phyloP scores from a whole-genome alignment of 2,113 vertebrate species.

The Eolophus roseicapilla region DNA sequence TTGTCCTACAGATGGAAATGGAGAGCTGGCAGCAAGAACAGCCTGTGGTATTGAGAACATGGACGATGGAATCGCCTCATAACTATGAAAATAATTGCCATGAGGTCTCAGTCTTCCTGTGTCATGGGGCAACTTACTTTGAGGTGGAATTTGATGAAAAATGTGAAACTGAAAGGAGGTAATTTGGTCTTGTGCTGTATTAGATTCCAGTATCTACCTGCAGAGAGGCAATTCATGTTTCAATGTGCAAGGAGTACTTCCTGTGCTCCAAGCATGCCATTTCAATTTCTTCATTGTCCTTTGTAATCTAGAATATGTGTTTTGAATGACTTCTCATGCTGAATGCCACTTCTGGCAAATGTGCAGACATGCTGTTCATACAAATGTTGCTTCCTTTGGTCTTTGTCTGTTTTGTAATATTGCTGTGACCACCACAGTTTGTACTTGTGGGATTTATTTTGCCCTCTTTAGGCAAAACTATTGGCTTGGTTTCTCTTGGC shows the following conservation, averaged over 20 bases:
- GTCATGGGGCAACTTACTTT: constrained; percentile 91
- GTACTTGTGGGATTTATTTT: background rate
- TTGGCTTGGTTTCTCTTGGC: background rate
- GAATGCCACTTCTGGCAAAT: background rate
- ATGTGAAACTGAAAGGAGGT: constrained; percentile 97
- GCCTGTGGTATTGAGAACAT: constrained; percentile 90
- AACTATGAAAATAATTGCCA: constrained; percentile 96
- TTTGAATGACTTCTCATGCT: background rate
- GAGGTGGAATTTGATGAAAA: constrained; percentile 96
- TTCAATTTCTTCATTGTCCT: background rate
- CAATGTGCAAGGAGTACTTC: background rate
- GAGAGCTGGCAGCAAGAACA: constrained; percentile 90
- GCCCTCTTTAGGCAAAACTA: background rate
- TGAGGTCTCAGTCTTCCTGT: constrained; percentile 89
- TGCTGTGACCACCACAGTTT: background rate
- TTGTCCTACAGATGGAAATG: constrained; percentile 77
- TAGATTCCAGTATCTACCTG: background rate
- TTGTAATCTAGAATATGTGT: background rate
- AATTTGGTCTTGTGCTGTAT: background rate
- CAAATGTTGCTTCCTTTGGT: background rate
- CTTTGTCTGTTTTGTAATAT: background rate
- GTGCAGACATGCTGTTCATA: background rate
- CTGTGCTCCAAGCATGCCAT: background rate
- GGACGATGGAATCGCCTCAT: constrained; percentile 93
- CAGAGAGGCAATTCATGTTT: background rate